These are phyloP conservation scores for Macquaria ambigua DNA, from an alignment of 2,113 vertebrate genomes.

Conservation along the genomic window DNA sequence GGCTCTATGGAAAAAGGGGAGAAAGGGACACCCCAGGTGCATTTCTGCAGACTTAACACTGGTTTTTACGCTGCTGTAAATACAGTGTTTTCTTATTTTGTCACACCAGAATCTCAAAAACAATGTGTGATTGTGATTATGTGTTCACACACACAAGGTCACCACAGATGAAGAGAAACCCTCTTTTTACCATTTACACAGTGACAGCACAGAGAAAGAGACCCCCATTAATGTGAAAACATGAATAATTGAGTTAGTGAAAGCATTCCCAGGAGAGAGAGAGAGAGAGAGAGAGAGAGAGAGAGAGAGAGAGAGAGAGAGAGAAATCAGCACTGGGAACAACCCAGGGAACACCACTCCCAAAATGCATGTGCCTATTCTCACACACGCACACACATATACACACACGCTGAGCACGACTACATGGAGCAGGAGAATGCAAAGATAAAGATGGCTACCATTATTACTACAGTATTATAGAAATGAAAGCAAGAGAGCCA, in stretches of 20 bases:
- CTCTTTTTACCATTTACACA: constrained; percentile 56
- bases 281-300: constrained; percentile 6
- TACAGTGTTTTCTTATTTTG: no score
- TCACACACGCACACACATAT: constrained; percentile 6
- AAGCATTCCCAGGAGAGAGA: constrained; percentile 54
- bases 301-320: constrained; percentile 12
- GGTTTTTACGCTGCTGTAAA: no score
- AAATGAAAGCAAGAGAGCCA: constrained; percentile 23
- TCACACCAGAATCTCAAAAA: background rate
- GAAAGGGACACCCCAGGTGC: no score
- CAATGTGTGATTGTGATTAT: background rate
- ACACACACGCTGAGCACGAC: constrained; percentile 10
- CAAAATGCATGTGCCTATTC: constrained; percentile 44
- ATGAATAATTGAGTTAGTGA: constrained; percentile 75
- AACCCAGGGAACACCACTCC: constrained; percentile 72
- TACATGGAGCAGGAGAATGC: constrained; percentile 34
- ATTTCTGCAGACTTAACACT: no score
- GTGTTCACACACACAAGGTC: constrained; percentile 41
- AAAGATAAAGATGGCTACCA: constrained; percentile 64
- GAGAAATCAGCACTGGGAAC: constrained; percentile 45
- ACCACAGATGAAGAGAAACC: constrained; percentile 34
- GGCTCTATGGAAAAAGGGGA: no score
- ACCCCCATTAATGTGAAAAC: constrained; percentile 64
- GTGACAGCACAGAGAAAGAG: constrained; percentile 43
- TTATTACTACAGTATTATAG: constrained; percentile 39